These are phyloP conservation scores for Furcifer pardalis DNA, from an alignment of 2,797 vertebrate genomes.

Conservation along the genomic window DNA sequence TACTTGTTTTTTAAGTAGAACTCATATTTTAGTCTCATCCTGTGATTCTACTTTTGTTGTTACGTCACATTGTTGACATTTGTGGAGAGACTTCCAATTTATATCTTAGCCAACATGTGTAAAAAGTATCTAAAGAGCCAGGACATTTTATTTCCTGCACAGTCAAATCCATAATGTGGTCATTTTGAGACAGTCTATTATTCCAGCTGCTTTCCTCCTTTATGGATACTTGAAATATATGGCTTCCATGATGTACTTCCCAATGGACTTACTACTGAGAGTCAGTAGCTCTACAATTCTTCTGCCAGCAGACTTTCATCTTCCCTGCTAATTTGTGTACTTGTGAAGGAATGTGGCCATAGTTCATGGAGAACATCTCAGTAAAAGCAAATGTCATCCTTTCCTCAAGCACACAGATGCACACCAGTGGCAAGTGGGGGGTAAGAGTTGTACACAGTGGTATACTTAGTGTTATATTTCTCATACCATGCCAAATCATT, in stretches of 20 bases:
- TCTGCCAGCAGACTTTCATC: slow-evolving; percentile 52
- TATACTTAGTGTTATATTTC: slow-evolving; percentile 68
- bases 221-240: slow-evolving; percentile 60
- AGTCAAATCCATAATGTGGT: slow-evolving; percentile 35
- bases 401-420: slow-evolving; percentile 43
- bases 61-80: not conserved
- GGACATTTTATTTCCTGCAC: slow-evolving; percentile 26
- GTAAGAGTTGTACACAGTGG: slow-evolving; percentile 42
- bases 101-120: slow-evolving; percentile 9
- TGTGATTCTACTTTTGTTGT: not conserved
- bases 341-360: slow-evolving; percentile 61
- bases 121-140: slow-evolving; percentile 23
- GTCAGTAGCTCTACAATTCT: slow-evolving; percentile 62
- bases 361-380: slow-evolving; percentile 67
- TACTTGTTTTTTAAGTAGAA: not conserved
- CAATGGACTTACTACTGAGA: slow-evolving; percentile 59
- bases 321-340: slow-evolving; percentile 60
- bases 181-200: slow-evolving; percentile 56
- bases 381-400: slow-evolving; percentile 60
- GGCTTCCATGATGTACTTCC: slow-evolving; percentile 52
- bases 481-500: slow-evolving; percentile 69
- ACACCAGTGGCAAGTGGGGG: slow-evolving; percentile 44
- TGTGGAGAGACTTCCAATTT: slow-evolving; percentile 15
- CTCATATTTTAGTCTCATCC: not conserved
- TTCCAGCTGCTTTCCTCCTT: slow-evolving; percentile 54